Base-by-base conservation (phyloP, 2,888 invertebrate species). In the Mantis religiosa region DNA sequence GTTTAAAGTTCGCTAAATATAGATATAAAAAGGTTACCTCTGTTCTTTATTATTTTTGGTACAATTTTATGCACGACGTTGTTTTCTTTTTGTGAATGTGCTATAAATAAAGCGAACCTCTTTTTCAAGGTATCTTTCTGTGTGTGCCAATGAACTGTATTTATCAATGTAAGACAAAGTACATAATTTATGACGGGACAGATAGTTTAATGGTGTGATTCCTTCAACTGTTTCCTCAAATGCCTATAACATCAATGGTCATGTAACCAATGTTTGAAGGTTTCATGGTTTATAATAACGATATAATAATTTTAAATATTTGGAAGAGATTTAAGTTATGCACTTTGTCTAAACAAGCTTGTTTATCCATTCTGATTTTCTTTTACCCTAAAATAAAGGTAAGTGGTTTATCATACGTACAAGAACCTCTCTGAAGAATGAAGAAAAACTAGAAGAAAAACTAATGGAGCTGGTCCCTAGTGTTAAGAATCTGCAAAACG, bases 81-180 rank as follows among this genome's bases (percentile, higher is more conserved):
- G 85, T 91, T 91, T 90, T 91, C 90, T 91, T 87, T 88, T 91
- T 91, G 90, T 91, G 90, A 91, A 90, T 92, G 91, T 91, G 91
- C 91, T 92, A 91, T 92, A 92, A 92, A 92, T 92, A 92, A 92
- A 92, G 91, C 91, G 90, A 91, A 91, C 91, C 91, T 91, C 91
- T 91, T 91, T 91, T 91, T 91, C 91, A 91, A 91, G 89, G 90
- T 88, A 89, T 27, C 8, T 83, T 3, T 82, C 12, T 82, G 25
- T 82, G 82, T 87, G 30, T 87, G n/a, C 30, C 84, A 71, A 71
- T 71, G 54, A 71, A 71, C 54, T 71, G 54, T 71, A 71, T 71
- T 71, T 71, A 71, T 71, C 20, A 6, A 71, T 6, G 20, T 71
- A 25, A 71, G 54, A 71, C 54, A 71, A 71, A 71, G 54, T 20